phyloP scores from a whole-genome alignment of 2,113 vertebrate genomes.

The Pica pica region DNA sequence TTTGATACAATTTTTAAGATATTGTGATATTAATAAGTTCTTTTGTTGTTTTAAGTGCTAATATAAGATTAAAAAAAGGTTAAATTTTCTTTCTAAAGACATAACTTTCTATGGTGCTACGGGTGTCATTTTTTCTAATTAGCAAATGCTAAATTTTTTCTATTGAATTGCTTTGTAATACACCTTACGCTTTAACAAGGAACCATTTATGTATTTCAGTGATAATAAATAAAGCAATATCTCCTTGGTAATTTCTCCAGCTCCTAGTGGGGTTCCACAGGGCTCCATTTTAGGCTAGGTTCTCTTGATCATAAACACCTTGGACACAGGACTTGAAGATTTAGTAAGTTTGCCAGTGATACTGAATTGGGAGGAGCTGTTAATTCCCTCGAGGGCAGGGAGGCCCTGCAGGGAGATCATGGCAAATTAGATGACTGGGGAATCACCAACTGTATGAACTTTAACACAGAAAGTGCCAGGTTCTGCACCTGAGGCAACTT shows the following conservation, averaged over 20 bases:
- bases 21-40: neutral
- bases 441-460: neutral
- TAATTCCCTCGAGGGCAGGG: rapidly evolving
- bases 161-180: neutral
- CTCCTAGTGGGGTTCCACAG: neutral
- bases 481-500: neutral
- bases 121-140: neutral
- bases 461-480: neutral
- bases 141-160: neutral
- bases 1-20: neutral
- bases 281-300: neutral
- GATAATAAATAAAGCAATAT: neutral
- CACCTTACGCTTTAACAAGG: neutral
- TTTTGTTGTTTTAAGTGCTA: neutral
- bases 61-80: neutral
- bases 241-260: neutral
- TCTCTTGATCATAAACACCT: neutral
- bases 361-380: neutral
- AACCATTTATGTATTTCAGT: neutral
- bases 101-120: neutral
- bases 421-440: neutral
- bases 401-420: neutral
- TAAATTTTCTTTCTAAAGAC: neutral
- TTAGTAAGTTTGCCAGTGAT: neutral
- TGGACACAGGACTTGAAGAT: neutral